Conservation (phyloP, 2,888 invertebrate species). For the Gryllus longicercus region DNA sequence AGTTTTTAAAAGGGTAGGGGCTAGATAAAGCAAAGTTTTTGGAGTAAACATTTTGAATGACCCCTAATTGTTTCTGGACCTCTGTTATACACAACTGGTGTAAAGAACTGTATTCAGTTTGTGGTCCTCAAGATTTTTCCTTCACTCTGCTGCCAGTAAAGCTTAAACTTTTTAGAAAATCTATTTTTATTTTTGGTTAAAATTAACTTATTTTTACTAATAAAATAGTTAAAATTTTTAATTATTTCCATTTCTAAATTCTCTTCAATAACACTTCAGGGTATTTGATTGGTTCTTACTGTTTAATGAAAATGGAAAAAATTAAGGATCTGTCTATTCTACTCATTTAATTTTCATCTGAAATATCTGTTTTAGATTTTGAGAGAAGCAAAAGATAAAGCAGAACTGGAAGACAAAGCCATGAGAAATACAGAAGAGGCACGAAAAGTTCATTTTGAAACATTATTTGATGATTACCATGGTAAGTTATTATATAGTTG, state of each 20-base stretch:
- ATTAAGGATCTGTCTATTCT: neutral
- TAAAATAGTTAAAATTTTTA: no score
- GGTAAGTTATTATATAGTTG: conserved; percentile 49
- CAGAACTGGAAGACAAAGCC: conserved; percentile 58
- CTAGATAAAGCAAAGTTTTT: no score
- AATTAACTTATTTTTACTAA: no score
- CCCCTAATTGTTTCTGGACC: no score
- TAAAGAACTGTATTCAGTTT: neutral
- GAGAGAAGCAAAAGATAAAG: conserved; percentile 68
- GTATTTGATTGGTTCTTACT: no score
- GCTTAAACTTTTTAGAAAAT: no score
- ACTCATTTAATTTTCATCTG: neutral
- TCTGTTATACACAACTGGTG: no score
- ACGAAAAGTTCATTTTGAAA: conserved; percentile 66
- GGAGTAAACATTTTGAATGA: no score
- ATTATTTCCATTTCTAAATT: no score
- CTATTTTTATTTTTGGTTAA: no score
- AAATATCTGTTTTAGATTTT: conserved; percentile 47
- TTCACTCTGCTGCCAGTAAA: neutral
- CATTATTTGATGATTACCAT: conserved; percentile 82
- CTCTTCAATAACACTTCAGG: no score
- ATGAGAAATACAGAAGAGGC: conserved; percentile 48
- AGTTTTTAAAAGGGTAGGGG: no score
- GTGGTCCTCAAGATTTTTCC: neutral
- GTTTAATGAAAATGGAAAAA: neutral